A percentile compares a stretch with the other conserved stretches of the same genome.
Evolutionary conservation across 2,797 vertebrate species (phyloP).

Genomic region (Megaceryle alcyon): DNA sequence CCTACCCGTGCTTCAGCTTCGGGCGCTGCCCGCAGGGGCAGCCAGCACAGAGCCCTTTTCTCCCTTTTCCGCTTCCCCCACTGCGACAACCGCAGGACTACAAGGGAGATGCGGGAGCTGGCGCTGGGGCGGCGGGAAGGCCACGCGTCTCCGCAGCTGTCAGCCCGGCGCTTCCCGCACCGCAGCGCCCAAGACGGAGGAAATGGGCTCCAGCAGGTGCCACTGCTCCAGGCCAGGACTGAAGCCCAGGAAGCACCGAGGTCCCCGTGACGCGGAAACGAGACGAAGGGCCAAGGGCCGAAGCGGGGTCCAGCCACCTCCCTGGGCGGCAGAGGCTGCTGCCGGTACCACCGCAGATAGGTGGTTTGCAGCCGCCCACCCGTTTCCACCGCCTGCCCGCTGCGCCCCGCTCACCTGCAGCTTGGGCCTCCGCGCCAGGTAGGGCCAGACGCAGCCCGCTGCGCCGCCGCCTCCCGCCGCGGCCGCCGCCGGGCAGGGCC

Average conservation of each 20-base stretch:
- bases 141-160: not conserved
- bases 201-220: not conserved
- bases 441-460: conserved; percentile 87
- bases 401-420: conserved; percentile 83
- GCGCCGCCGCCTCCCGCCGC: conserved; percentile 18
- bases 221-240: not conserved
- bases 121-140: no score
- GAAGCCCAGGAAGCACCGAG: no score
- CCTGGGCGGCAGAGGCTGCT: not conserved
- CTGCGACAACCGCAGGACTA: no score
- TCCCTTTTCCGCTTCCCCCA: not conserved
- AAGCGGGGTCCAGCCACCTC: no score
- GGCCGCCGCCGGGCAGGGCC: conserved; percentile 83
- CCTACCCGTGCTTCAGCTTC: no score
- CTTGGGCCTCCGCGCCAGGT: conserved; percentile 86
- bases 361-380: not conserved
- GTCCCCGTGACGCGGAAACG: no score
- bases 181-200: no score
- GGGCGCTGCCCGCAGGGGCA: no score
- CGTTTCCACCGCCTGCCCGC: not conserved
- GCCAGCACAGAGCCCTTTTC: no score
- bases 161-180: not conserved
- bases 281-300: not conserved
- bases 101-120: no score
- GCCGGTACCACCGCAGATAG: no score